Conservation (phyloP, 2,888 invertebrate species). For the Pandemis heparana region DNA sequence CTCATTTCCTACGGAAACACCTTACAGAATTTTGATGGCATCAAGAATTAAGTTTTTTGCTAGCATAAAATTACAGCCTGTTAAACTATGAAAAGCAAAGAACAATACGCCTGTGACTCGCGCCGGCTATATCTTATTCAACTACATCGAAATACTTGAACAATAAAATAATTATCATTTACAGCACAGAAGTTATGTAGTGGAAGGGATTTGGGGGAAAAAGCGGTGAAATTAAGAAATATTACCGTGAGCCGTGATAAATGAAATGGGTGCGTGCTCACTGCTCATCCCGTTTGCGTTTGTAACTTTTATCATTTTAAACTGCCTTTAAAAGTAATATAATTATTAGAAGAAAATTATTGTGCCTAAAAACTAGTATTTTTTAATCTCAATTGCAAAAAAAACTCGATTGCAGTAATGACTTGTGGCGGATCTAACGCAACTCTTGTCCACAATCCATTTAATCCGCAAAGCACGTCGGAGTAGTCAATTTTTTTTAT, state of each 20-base stretch:
- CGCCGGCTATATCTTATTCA: conserved; percentile 73
- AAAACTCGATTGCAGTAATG: no score
- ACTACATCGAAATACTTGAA: conserved; percentile 82
- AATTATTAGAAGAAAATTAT: no score
- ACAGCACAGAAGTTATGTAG: conserved; percentile 79
- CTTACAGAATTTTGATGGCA: no score
- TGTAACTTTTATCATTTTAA: background rate
- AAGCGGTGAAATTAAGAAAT: conserved; percentile 54
- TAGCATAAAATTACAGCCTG: no score
- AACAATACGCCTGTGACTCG: conserved; percentile 46
- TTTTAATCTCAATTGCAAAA: no score
- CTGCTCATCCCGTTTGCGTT: conserved; percentile 18
- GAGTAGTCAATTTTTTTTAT: no score
- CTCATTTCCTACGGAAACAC: no score
- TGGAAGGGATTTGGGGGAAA: conserved; percentile 68
- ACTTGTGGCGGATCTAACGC: no score
- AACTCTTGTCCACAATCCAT: no score
- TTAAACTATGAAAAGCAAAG: background rate
- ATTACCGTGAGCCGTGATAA: conserved; percentile 22
- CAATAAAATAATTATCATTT: conserved; percentile 85
- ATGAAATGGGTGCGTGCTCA: conserved; percentile 9
- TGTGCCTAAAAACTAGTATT: no score
- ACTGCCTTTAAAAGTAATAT: background rate
- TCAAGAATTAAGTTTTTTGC: no score
- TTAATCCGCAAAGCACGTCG: no score